Conservation (phyloP, 2,888 invertebrate species). For the Omphaloscelis lunosa region DNA sequence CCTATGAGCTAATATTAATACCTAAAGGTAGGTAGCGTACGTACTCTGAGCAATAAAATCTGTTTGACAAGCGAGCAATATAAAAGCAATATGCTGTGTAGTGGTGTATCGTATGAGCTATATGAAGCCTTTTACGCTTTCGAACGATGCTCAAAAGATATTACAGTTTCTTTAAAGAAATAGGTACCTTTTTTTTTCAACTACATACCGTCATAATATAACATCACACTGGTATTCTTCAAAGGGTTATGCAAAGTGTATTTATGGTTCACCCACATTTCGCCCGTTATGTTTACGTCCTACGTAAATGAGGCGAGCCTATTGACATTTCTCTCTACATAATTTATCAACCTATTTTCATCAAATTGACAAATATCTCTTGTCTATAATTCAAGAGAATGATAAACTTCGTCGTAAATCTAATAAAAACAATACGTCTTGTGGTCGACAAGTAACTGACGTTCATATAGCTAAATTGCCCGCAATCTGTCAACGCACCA, state of each 20-base stretch:
- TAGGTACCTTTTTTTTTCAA: background rate
- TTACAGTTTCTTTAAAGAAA: background rate
- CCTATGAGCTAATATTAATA: background rate
- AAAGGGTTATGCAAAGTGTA: background rate
- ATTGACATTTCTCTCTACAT: background rate
- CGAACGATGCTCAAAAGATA: background rate
- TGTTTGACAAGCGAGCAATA: conserved; percentile 6
- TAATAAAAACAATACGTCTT: conserved; percentile 47
- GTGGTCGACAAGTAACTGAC: conserved; percentile 26
- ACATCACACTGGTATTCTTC: background rate
- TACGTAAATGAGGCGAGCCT: background rate
- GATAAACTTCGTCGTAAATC: conserved; percentile 30
- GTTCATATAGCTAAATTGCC: conserved; percentile 35
- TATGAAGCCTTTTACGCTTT: background rate
- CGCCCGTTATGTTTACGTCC: background rate
- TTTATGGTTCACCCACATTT: too few relatives aligned
- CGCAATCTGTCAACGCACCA: conserved; percentile 55
- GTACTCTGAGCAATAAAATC: background rate
- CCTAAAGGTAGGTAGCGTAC: background rate
- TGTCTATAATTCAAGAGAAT: conserved; percentile 16
- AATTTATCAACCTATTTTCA: background rate
- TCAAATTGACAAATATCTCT: background rate
- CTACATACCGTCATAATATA: too few relatives aligned
- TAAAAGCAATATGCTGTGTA: background rate
- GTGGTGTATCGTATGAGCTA: background rate